Percentiles rank a stretch among this genome's conserved stretches.
Conservation (phyloP, 2,888 invertebrate genomes). For the Nasonia oneida region DNA sequence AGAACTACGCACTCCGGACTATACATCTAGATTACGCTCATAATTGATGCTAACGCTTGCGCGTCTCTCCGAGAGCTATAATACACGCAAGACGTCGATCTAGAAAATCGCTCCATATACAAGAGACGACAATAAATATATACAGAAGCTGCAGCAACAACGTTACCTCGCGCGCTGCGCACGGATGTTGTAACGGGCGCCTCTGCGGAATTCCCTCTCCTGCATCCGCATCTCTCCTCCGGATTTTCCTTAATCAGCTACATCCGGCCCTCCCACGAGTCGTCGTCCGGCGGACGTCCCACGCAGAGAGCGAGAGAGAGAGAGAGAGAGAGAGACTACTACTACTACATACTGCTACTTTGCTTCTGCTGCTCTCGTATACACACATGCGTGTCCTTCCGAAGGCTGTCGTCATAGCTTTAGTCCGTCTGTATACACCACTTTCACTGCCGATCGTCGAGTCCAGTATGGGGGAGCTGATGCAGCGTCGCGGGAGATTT, state of each 20-base stretch:
- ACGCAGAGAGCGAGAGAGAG: conserved; percentile 38
- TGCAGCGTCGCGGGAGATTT: conserved; percentile 1
- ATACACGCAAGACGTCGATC: no score
- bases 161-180: background rate
- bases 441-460: background rate
- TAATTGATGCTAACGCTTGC: conserved; percentile 46
- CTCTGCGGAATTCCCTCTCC: background rate
- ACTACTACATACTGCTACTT: background rate
- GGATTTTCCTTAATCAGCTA: conserved; percentile 60
- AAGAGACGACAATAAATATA: background rate
- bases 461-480: background rate
- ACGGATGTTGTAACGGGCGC: conserved; percentile 24
- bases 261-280: conserved; percentile 61
- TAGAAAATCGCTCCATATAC: no score
- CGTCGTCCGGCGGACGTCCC: conserved; percentile 55
- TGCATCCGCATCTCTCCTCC: conserved; percentile 6
- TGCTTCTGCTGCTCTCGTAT: background rate
- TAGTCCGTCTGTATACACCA: background rate
- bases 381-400: conserved; percentile 28
- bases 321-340: no score
- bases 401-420: conserved; percentile 6
- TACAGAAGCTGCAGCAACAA: background rate
- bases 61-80: background rate
- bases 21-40: background rate
- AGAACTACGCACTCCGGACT: background rate